Base-by-base conservation (phyloP, 2,797 vertebrate species). In the Gallinago nigripennis region DNA sequence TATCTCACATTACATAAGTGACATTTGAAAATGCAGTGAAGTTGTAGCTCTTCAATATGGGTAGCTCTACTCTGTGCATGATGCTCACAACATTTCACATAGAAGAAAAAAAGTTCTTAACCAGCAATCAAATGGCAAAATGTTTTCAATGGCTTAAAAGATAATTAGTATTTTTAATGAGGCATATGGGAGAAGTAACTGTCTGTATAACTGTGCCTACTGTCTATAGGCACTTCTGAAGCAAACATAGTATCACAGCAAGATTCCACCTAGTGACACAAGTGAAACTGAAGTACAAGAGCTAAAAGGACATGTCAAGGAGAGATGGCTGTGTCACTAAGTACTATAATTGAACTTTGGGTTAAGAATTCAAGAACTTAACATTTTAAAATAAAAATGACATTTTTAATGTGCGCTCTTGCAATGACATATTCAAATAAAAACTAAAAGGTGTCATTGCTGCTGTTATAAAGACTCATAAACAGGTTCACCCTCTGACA, bases 21-120 rank as follows among this genome's bases (percentile, higher is more conserved):
- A 82, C 83, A 92, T 96, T 91, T 92, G 70, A 75, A 90, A 94
- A 86, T 23, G 35, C 53, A 83, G 18, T 11, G 17, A 91, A 73
- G 79, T 2, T 35, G 24, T 25, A 89, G 25, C 50, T 73, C 75
- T 80, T 72, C 31, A 43, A 10, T 19, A 3, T 0, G 8, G 33
- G 41, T 37, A 46, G 68, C 57, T 76, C 45, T 71, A 19, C 48
- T 73, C 31, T 17, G 0, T 12, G 33, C 23, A 4, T 2, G 18
- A 43, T 35, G 39, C n/a, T 71, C 6, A 1, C 16, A 53, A 53
- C 11, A 6, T 12, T 83, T 71, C 30, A 35, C 15, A 14, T 1
- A 30, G 27, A 57, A 63, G 48, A 56, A 60, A 73, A 90, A 17
- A 13, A 33, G 9, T 15, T 45, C 60, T 86, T 37, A 68, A 25